Evolutionary conservation across 2,113 vertebrate species (phyloP), one percentile per base, ranked within the genome.

Genomic region (Sphaerodactylus townsendi): DNA sequence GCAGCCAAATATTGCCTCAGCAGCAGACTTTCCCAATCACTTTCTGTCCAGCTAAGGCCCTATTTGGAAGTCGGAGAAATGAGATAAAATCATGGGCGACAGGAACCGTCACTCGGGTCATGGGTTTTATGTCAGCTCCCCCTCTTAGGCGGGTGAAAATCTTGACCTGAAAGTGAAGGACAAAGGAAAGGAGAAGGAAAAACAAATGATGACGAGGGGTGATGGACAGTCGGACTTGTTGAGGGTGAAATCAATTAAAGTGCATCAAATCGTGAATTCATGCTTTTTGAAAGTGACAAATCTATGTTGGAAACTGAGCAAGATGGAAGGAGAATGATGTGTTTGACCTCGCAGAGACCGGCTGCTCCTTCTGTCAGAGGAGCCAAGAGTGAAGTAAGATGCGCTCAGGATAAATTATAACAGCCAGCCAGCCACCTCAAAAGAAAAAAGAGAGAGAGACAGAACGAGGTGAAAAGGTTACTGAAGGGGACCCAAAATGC

Each of bases 181-280:
- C 87, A 89, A 90, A 88, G 79, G 85, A 81, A 89, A 84, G 89
- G 90, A 87, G 8, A 86, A 88, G 44, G 86, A 83, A 83, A 86
- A 86, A 90, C 87, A 90, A 90, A 86, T 87, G 91, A 86, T 73
- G 89, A 92, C 90, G 89, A 84, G 86, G 91, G 88, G 92, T 95
- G 96, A 96, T 93, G 95, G 96, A 96, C 96, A 97, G 94, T 96
- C 96, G 90, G 95, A 95, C 94, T 95, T 94, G 96, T 94, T 84
- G 94, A 97, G 96, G 96, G 96, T 96, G 96, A 97, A 98, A 98
- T 98, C 98, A 97, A 98, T 98, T 98, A 97, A 97, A 97, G 95
- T 97, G 96, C 96, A 98, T 99, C 97, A 97, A 97, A 98, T 98
- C 97, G 96, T 97, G 96, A 97, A 96, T 97, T 98, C 97, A 98